Evolutionary conservation across 2,888 invertebrate species (phyloP).

Genomic region (Sthenelais limicola): DNA sequence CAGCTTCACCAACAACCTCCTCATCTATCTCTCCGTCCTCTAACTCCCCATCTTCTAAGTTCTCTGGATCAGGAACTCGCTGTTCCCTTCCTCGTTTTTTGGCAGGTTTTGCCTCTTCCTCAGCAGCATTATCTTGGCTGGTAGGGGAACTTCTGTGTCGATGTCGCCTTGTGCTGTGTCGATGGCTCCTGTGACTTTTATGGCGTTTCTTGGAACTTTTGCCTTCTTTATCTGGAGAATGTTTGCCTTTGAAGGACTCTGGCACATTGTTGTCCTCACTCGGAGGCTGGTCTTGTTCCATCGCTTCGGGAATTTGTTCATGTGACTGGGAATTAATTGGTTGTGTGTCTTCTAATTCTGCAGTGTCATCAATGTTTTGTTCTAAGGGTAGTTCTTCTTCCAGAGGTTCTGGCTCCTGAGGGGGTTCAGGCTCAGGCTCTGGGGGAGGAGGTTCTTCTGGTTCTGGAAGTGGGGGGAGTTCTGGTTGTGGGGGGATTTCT

Average conservation of each 20-base stretch:
- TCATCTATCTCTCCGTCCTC: conserved; percentile 51
- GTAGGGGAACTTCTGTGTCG: too few species aligned
- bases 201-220: too few species aligned
- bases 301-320: too few species aligned
- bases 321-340: too few species aligned
- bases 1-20: conserved; percentile 35
- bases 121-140: too few species aligned
- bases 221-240: too few species aligned
- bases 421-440: neutral
- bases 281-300: neutral
- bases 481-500: too few species aligned
- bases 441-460: neutral
- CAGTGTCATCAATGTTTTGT: neutral
- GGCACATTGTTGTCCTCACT: neutral
- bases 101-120: neutral
- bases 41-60: conserved; percentile 49
- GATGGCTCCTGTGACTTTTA: too few species aligned
- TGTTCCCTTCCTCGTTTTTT: neutral
- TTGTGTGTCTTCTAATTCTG: neutral
- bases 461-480: neutral
- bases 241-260: neutral
- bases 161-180: too few species aligned
- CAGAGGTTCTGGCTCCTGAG: too few species aligned
- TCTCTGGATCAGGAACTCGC: neutral
- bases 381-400: neutral